These are phyloP conservation scores for Seira ritae DNA, from an alignment of 2,888 invertebrate species.

Conservation along the genomic window DNA sequence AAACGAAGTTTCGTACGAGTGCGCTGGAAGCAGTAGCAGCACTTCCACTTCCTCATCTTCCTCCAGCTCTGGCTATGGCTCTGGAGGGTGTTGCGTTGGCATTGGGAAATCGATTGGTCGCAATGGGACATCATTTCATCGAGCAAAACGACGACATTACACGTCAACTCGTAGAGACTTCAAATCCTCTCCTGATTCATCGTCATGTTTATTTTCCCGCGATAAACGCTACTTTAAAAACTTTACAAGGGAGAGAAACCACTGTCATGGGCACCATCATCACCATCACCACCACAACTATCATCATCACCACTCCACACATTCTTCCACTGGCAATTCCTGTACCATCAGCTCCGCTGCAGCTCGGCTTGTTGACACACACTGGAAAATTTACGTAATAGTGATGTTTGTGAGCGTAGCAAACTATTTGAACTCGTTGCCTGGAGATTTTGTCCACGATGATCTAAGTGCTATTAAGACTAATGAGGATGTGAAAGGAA, in stretches of 20 bases:
- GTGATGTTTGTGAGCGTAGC: constrained; percentile 83
- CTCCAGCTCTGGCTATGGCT: constrained; percentile 28
- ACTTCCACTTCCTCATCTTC: constrained; percentile 17
- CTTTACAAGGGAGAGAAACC: constrained; percentile 46
- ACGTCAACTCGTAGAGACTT: constrained; percentile 64
- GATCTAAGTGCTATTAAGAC: constrained; percentile 89
- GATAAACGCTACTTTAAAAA: constrained; percentile 66
- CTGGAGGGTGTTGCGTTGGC: constrained; percentile 53
- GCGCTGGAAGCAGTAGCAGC: constrained; percentile 26
- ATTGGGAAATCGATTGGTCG: constrained; percentile 65
- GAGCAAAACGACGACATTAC: constrained; percentile 66
- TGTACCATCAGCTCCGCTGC: background rate
- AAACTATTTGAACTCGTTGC: constrained; percentile 85
- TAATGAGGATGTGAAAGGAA: constrained; percentile 87
- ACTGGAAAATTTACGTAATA: constrained; percentile 78
- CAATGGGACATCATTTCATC: constrained; percentile 67
- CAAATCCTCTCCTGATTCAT: constrained; percentile 50
- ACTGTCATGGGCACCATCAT: constrained; percentile 52
- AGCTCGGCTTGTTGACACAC: constrained; percentile 35
- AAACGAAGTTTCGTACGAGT: constrained; percentile 48
- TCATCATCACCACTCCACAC: constrained; percentile 33
- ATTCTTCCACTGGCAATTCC: constrained; percentile 14
- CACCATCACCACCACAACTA: constrained; percentile 31
- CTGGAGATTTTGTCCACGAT: constrained; percentile 91
- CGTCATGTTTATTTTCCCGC: constrained; percentile 49